Evolutionary conservation across 2,113 vertebrate species (phyloP), one percentile per base, ranked within the genome.

Genomic region (Dolichotis patagonum): DNA sequence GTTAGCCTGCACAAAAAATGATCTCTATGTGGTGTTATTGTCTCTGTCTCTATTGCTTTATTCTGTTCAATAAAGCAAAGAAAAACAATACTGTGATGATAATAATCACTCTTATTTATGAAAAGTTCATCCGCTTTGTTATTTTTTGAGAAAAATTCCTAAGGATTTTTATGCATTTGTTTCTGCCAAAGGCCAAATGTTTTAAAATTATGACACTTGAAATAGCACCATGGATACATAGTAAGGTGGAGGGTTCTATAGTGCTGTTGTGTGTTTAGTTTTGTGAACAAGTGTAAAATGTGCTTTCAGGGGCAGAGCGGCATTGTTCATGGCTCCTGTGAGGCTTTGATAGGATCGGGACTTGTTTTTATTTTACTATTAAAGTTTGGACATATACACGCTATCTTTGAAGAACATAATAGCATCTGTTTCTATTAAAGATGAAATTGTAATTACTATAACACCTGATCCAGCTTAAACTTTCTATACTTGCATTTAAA

Each of bases 341-440:
- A 3, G 24, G 54, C 5, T 90, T 4, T 88, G 80, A 3, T 26
- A 78, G 54, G 7, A 88, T 3, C 87, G 30, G 11, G 1, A 16
- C 1, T 1, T 90, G 54, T 82, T 93, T 97, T 46, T 65, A 92
- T 87, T 46, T n/a, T 85, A 46, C 5, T 91, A 95, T 60, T 13
- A 88, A 41, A 93, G 2, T 43, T 90, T 89, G 17, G 20, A 8
- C 62, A 28, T 26, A 60, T 62, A 80, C 58, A 67, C 17, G 8
- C 0, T 46, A 7, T 3, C 4, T 62, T 10, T 5, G n/a, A 26
- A 63, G 75, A 60, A 75, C 38, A 73, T 85, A 62, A 35, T 28
- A 28, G 32, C 5, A 63, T 49, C 28, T 56, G 10, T 75, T 96
- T 52, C 1, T 83, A 32, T n/a, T 56, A 49, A 41, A 63, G 10